These are phyloP conservation scores for Oryzias woworae DNA, from an alignment of 2,113 vertebrate genomes.

Conservation along the genomic window DNA sequence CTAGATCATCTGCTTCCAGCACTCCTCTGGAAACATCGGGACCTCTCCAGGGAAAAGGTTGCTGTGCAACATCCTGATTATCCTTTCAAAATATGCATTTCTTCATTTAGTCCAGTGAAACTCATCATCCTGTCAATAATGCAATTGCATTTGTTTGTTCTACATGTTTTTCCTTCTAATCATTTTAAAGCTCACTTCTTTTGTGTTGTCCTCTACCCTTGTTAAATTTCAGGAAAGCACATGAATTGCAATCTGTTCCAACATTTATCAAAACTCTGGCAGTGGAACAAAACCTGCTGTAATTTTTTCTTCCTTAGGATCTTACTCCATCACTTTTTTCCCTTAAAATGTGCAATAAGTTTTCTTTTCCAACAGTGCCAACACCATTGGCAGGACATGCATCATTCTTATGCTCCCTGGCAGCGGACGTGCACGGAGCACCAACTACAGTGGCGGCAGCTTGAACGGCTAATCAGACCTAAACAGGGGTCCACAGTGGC, in stretches of 20 bases:
- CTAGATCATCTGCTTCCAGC: constrained; percentile 48
- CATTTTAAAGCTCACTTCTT: too few relatives aligned
- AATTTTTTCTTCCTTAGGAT: constrained; percentile 38
- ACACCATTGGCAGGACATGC: constrained; percentile 25
- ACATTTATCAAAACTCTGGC: constrained; percentile 12
- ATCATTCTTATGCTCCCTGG: constrained; percentile 27
- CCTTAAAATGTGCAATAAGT: constrained; percentile 12
- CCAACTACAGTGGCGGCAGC: constrained; percentile 11
- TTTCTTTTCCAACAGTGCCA: constrained; percentile 7
- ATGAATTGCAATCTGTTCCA: background rate
- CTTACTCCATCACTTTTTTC: constrained; percentile 25
- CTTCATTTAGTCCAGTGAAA: background rate
- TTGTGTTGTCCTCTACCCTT: constrained; percentile 2
- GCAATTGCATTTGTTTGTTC: too few relatives aligned
- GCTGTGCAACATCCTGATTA: constrained; percentile 1
- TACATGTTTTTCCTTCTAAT: too few relatives aligned
- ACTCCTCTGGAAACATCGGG: background rate
- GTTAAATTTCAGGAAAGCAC: constrained; percentile 7
- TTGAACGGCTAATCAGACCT: constrained; percentile 16
- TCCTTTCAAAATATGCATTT: background rate
- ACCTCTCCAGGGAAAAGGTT: constrained; percentile 15
- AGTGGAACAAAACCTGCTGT: constrained; percentile 3
- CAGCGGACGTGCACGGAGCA: constrained; percentile 8
- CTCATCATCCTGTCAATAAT: background rate
- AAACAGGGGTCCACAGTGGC: constrained; percentile 1